These are phyloP conservation scores for Eueremaeus valkanovi DNA, from an alignment of 2,888 invertebrate genomes.

Conservation along the genomic window DNA sequence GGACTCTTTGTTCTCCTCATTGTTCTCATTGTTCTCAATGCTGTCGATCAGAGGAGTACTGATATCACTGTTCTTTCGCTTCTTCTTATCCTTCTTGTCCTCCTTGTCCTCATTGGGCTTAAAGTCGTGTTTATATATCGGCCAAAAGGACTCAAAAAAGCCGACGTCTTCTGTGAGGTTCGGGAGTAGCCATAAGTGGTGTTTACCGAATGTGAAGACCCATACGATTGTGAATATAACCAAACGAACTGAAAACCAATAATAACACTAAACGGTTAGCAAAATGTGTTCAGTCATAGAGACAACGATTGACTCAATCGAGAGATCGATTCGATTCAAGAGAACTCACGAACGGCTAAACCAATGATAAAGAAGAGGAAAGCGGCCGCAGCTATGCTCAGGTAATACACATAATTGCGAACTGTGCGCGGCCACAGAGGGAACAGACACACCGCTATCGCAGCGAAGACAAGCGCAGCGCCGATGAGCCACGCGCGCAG, in stretches of 20 bases:
- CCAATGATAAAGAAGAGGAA: conserved; percentile 90
- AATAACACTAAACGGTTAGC: not conserved
- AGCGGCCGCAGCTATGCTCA: conserved; percentile 89
- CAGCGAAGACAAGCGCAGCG: conserved; percentile 71
- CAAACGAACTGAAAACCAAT: conserved; percentile 62
- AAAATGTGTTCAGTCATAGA: not conserved
- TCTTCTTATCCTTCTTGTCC: conserved; percentile 70
- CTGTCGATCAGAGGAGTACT: conserved; percentile 23
- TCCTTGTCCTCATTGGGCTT: conserved; percentile 55
- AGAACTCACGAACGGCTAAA: conserved; percentile 65
- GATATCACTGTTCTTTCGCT: conserved; percentile 30
- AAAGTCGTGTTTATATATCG: conserved; percentile 87
- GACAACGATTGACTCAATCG: conserved; percentile 5
- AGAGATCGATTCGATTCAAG: not conserved
- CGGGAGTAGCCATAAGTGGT: conserved; percentile 97
- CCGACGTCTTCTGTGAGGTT: conserved; percentile 98
- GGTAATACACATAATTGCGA: conserved; percentile 72
- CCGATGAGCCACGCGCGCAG: conserved; percentile 74
- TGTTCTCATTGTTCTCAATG: conserved; percentile 46
- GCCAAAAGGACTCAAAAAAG: conserved; percentile 97
- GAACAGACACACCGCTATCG: conserved; percentile 92
- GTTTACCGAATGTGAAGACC: conserved; percentile 76
- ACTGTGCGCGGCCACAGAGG: conserved; percentile 97
- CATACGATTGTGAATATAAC: conserved; percentile 89
- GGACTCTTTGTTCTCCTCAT: conserved; percentile 45